These are phyloP conservation scores for Gymnodraco acuticeps DNA, from an alignment of 2,797 vertebrate genomes.

Conservation along the genomic window DNA sequence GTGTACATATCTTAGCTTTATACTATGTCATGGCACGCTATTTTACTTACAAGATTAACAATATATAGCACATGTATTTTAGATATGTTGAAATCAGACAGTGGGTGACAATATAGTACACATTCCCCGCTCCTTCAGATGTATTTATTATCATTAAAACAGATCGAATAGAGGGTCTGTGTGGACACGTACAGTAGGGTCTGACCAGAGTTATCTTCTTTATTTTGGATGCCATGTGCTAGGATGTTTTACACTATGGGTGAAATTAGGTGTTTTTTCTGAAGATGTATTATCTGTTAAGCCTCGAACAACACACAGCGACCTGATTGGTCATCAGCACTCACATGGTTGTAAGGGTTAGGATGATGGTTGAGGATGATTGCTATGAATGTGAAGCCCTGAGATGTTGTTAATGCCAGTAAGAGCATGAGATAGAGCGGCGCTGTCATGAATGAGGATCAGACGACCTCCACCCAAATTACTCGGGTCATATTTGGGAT, in stretches of 20 bases:
- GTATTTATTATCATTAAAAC: conserved; percentile 49
- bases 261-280: conserved; percentile 25
- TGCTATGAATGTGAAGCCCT: conserved; percentile 71
- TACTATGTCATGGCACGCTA: conserved; percentile 61
- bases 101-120: conserved; percentile 69
- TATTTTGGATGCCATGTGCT: conserved; percentile 21
- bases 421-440: conserved; percentile 43
- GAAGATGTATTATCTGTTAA: conserved; percentile 32
- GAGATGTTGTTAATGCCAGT: conserved; percentile 73
- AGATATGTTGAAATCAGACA: conserved; percentile 77
- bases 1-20: conserved; percentile 56
- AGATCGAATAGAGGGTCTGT: conserved; percentile 57
- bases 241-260: conserved; percentile 28
- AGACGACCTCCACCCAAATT: conserved; percentile 2
- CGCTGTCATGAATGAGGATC: conserved; percentile 32
- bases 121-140: conserved; percentile 33
- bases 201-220: conserved; percentile 55
- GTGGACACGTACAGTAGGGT: conserved; percentile 55
- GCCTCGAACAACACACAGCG: conserved; percentile 31
- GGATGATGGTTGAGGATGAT: conserved; percentile 48
- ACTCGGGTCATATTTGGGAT: not conserved
- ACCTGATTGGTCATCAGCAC: conserved; percentile 56
- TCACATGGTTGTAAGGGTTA: conserved; percentile 42
- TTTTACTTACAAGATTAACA: conserved; percentile 82
- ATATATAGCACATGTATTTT: conserved; percentile 78